Conservation (phyloP, 2,888 invertebrate genomes). For the Philopedon plagiatum region DNA sequence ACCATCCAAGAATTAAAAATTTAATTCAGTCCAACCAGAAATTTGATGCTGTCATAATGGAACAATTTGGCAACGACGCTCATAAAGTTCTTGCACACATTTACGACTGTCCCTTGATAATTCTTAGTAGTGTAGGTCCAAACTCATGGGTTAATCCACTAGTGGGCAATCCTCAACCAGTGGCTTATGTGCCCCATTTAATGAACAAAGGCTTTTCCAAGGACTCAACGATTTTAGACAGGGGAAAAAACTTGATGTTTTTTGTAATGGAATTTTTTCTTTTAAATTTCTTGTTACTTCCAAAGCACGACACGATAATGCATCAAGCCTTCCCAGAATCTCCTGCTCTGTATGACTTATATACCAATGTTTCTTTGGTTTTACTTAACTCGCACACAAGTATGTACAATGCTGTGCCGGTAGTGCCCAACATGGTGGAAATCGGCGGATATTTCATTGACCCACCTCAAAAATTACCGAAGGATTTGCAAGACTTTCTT, state of each 20-base stretch:
- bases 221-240: slow-evolving; percentile 69
- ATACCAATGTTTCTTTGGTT: slow-evolving; percentile 59
- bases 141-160: slow-evolving; percentile 68
- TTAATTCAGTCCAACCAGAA: slow-evolving; percentile 30
- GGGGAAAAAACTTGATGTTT: slow-evolving; percentile 70
- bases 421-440: slow-evolving; percentile 72
- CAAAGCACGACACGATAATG: slow-evolving; percentile 53
- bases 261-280: slow-evolving; percentile 45
- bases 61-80: slow-evolving; percentile 69
- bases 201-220: not conserved
- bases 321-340: slow-evolving; percentile 55
- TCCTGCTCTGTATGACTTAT: slow-evolving; percentile 53
- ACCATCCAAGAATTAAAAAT: slow-evolving; percentile 24
- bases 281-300: no score
- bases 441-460: slow-evolving; percentile 72
- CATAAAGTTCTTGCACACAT: slow-evolving; percentile 62
- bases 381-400: slow-evolving; percentile 69
- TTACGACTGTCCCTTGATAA: slow-evolving; percentile 60
- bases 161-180: slow-evolving; percentile 69
- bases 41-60: slow-evolving; percentile 54
- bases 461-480: slow-evolving; percentile 57
- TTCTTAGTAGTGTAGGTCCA: slow-evolving; percentile 63
- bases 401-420: slow-evolving; percentile 69
- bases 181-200: slow-evolving; percentile 68
- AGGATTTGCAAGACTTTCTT: slow-evolving; percentile 54